Evolutionary conservation across 2,797 vertebrate genomes (phyloP).

Genomic region (Pangasius djambal): DNA sequence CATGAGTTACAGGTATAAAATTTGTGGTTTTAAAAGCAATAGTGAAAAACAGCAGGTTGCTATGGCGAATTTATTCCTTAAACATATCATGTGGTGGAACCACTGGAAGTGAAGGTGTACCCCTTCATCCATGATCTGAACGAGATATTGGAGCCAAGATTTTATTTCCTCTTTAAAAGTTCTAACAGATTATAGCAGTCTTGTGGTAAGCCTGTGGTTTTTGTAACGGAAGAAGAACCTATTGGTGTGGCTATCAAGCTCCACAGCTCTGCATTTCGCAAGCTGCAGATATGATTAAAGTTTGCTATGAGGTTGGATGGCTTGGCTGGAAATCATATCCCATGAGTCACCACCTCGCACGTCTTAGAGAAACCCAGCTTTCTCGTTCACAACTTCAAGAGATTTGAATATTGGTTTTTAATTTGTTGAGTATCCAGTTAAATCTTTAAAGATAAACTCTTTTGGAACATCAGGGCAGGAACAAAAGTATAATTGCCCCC

Average conservation of each 20-base stretch:
- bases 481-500: conserved; percentile 69
- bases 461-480: conserved; percentile 70
- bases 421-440: conserved; percentile 74
- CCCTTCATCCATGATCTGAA: neutral
- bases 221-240: conserved; percentile 25
- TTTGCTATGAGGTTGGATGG: conserved; percentile 53
- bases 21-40: neutral
- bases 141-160: conserved; percentile 2
- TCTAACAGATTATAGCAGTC: conserved; percentile 3
- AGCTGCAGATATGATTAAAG: conserved; percentile 64
- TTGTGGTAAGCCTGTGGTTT: conserved; percentile 14
- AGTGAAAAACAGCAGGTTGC: neutral
- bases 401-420: conserved; percentile 75
- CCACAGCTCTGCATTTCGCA: conserved; percentile 52
- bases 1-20: neutral
- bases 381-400: conserved; percentile 72
- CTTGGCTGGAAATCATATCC: conserved; percentile 61
- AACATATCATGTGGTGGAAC: conserved; percentile 1
- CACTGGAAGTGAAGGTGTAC: neutral
- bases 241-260: conserved; percentile 33
- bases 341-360: conserved; percentile 60
- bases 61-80: neutral
- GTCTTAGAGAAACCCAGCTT: conserved; percentile 59
- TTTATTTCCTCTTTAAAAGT: conserved; percentile 24
- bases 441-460: conserved; percentile 80